Conservation (phyloP, 2,888 invertebrate genomes). For the Andricus quercusramuli region DNA sequence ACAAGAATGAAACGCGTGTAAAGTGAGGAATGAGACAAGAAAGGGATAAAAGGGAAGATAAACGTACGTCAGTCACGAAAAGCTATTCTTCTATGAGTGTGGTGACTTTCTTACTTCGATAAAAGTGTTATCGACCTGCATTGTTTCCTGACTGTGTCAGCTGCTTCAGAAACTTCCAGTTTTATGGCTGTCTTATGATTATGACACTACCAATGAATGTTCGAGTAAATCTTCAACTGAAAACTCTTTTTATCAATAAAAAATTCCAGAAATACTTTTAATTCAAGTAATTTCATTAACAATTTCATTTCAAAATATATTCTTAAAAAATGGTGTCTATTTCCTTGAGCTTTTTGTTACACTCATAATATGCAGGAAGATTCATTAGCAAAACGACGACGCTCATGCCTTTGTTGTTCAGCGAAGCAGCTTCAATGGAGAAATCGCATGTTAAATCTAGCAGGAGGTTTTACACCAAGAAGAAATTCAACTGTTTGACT, state of each 20-base stretch:
- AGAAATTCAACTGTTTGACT: too few relatives aligned
- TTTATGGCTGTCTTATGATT: conserved; percentile 29
- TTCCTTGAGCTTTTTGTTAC: too few relatives aligned
- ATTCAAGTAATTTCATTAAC: too few relatives aligned
- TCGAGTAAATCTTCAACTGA: not conserved
- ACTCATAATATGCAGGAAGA: too few relatives aligned
- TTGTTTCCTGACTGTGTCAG: conserved; percentile 46
- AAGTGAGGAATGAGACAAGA: conserved; percentile 27
- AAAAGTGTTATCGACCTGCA: conserved; percentile 45
- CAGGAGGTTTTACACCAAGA: too few relatives aligned
- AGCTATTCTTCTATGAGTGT: conserved; percentile 43
- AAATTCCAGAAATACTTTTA: not conserved
- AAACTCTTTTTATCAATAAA: not conserved
- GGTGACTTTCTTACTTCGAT: conserved; percentile 44
- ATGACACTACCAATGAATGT: not conserved
- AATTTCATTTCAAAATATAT: too few relatives aligned
- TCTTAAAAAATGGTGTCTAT: too few relatives aligned
- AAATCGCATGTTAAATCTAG: too few relatives aligned
- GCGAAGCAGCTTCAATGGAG: not conserved
- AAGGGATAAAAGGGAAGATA: conserved; percentile 35
- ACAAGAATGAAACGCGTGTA: not conserved
- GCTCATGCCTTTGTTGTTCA: not conserved
- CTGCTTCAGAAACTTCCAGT: conserved; percentile 51
- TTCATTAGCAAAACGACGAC: too few relatives aligned
- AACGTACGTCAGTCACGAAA: conserved; percentile 48